Base-by-base conservation (phyloP, 2,113 vertebrate species). In the Amblyopsis rosae region DNA sequence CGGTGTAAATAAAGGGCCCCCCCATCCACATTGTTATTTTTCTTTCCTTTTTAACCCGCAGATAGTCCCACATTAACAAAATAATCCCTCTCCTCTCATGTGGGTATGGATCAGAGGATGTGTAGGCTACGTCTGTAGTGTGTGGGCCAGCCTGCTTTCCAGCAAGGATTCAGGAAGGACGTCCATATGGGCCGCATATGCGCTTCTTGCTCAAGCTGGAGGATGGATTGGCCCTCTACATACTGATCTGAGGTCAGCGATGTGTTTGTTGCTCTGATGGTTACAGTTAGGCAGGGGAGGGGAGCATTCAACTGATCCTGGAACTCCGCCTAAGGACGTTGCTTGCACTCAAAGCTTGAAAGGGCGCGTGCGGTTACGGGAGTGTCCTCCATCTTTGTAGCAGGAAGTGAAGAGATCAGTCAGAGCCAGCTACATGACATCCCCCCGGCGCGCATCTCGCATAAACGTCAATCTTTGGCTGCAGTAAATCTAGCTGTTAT, bases 101-200 rank as follows among this genome's bases (percentile, higher is more conserved):
- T 33, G 70, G 32, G 47, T 67, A 69, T 60, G 13, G 53, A 26
- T 61, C 61, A 68, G 54, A 79, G 69, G 63, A 76, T 81, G 76
- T 79, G 67, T 75, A 82, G 11, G 55, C 53, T 9, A 7, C 68
- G 63, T 76, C 68, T n/a, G 73, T 67, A 62, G 73, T 85, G 12
- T 75, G 72, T 62, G 67, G 49, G 66, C 65, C 62, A 65, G 71
- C 72, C 62, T 70, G 57, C 73, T 77, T 82, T 69, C 74, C 66
- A 75, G 65, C 9, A 10, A 79, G 67, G 67, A 77, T 50, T 85
- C 77, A 84, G 82, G 84, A 87, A 91, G 74, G 47, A 50, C 33
- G 51, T 82, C 69, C 88, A 91, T 89, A 86, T 91, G 90, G 87
- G 77, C 69, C 69, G 84, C 90, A 91, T 87, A 84, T 90, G 90